A percentile compares a stretch with the other conserved stretches of the same genome.
phyloP scores from a whole-genome alignment of 2,113 vertebrate genomes.

The Notothenia rossii region DNA sequence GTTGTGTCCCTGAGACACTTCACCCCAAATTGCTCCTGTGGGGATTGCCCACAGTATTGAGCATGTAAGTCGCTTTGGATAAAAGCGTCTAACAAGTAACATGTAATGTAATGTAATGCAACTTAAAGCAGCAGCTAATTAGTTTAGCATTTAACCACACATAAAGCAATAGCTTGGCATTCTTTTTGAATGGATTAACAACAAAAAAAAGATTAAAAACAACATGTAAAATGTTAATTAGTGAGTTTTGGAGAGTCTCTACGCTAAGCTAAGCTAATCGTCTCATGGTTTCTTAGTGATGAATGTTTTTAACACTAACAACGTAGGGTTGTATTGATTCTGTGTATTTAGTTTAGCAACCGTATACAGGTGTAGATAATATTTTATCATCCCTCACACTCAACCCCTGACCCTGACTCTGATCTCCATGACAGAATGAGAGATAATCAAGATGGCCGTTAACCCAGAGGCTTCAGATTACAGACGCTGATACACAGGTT shows the following conservation, averaged over 20 bases:
- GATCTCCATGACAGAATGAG: neutral
- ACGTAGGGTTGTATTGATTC: neutral
- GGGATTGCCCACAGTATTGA: too few species aligned
- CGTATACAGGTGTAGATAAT: accelerated
- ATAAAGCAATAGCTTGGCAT: neutral
- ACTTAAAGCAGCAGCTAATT: neutral
- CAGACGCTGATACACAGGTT: neutral
- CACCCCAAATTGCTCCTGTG: too few species aligned
- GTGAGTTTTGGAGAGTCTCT: neutral
- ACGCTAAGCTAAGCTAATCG: neutral
- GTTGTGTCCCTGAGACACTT: too few species aligned
- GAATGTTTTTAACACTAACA: too few species aligned
- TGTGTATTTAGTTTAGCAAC: neutral
- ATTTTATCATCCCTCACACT: neutral
- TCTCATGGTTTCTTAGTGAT: neutral
- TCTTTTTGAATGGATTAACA: too few species aligned
- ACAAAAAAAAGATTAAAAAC: too few species aligned
- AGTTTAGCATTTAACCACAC: neutral
- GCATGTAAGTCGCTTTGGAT: too few species aligned
- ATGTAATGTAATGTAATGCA: neutral
- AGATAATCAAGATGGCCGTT: neutral
- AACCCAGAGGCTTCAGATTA: neutral
- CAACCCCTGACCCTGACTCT: neutral
- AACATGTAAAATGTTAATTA: too few species aligned
- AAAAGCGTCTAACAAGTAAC: too few species aligned